A percentile compares a stretch with the other conserved stretches of the same genome.
phyloP scores from a whole-genome alignment of 2,797 vertebrate genomes.

The Poeciliopsis presidionis region DNA sequence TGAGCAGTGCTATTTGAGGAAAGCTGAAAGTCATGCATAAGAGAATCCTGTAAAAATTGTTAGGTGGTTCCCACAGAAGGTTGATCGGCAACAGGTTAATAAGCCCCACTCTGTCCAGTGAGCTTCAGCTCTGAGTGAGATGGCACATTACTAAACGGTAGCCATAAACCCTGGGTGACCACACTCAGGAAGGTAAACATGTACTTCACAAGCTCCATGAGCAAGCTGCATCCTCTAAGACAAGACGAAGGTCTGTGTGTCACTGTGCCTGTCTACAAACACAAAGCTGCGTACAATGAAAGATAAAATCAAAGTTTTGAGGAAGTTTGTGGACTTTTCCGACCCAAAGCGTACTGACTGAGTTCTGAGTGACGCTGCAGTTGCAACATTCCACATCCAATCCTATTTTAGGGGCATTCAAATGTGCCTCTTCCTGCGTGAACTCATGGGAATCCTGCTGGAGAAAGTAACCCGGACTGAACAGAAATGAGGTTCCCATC shows the following conservation, averaged over 20 bases:
- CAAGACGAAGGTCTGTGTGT: constrained; percentile 46
- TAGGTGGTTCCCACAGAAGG: constrained; percentile 43
- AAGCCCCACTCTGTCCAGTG: constrained; percentile 42
- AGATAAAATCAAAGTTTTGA: constrained; percentile 39
- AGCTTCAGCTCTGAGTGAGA: constrained; percentile 37
- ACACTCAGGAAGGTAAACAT: constrained; percentile 76
- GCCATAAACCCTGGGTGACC: constrained; percentile 77
- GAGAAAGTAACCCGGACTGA: background rate
- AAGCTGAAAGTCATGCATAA: constrained; percentile 35
- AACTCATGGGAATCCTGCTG: constrained; percentile 35
- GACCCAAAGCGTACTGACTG: background rate
- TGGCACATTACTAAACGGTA: constrained; percentile 67
- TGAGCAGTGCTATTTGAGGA: constrained; percentile 41
- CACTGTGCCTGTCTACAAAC: constrained; percentile 35
- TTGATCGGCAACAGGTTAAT: constrained; percentile 56
- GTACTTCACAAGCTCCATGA: constrained; percentile 51
- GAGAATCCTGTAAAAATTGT: constrained; percentile 53
- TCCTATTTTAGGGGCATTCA: constrained; percentile 24
- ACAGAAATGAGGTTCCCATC: constrained; percentile 52
- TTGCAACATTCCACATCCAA: constrained; percentile 33
- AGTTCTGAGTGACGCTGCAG: constrained; percentile 19
- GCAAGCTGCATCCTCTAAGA: constrained; percentile 69
- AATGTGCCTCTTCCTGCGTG: constrained; percentile 1
- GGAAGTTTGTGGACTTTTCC: constrained; percentile 46
- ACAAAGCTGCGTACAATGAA: constrained; percentile 33